phyloP scores from a whole-genome alignment of 1,140 invertebrate species.

The Hypsibius dujardini region DNA sequence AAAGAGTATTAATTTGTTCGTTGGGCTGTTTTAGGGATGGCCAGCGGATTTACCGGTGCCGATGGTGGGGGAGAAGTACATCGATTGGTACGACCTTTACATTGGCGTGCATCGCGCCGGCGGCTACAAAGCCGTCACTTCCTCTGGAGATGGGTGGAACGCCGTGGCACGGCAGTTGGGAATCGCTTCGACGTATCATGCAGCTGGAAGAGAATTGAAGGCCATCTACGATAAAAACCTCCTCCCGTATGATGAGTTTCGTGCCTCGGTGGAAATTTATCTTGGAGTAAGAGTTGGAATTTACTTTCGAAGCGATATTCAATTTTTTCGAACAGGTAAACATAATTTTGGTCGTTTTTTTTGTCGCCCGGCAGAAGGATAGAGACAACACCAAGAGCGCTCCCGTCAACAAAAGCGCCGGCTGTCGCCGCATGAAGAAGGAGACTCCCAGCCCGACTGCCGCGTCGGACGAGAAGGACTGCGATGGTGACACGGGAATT shows the following conservation, averaged over 20 bases:
- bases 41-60: not conserved
- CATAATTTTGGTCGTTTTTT: too few species aligned
- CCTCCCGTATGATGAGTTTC: conserved; percentile 7
- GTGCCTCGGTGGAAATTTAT: not conserved
- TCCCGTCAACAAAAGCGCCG: conserved; percentile 9
- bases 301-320: too few species aligned
- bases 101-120: not conserved
- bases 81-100: conserved; percentile 14
- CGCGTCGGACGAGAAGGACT: not conserved
- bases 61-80: not conserved
- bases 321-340: too few species aligned
- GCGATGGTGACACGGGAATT: not conserved
- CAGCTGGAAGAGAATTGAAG: not conserved
- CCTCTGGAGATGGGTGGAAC: not conserved
- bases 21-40: conserved; percentile 15
- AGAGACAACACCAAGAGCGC: too few species aligned
- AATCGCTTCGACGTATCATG: not conserved
- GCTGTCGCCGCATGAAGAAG: conserved; percentile 5
- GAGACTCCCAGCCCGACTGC: not conserved
- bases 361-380: too few species aligned
- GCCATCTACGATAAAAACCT: not conserved
- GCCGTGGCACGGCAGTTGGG: not conserved
- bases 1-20: too few species aligned
- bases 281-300: conserved; percentile 10
- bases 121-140: not conserved